These are phyloP conservation scores for Agrochola circellaris DNA, from an alignment of 2,888 invertebrate species.

Conservation along the genomic window DNA sequence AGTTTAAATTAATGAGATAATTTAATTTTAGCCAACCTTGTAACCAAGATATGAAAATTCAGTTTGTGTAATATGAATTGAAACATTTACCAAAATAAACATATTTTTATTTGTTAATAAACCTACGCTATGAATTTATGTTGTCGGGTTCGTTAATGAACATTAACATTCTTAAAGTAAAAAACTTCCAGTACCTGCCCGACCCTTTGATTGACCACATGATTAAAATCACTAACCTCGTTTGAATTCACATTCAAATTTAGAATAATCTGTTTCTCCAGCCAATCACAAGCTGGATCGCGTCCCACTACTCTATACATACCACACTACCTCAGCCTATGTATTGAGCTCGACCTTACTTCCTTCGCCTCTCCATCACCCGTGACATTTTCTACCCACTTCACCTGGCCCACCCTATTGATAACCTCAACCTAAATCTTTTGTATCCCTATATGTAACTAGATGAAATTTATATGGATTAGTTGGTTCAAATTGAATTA, in stretches of 20 bases:
- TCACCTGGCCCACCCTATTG: slow-evolving; percentile 43
- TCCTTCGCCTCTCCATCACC: slow-evolving; percentile 51
- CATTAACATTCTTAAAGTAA: not conserved
- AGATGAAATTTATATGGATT: slow-evolving; percentile 7
- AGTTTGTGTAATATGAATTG: not conserved
- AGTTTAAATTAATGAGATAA: slow-evolving; percentile 15
- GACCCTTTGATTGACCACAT: not conserved
- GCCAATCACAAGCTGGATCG: slow-evolving; percentile 22
- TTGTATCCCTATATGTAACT: slow-evolving; percentile 34
- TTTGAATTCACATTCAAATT: slow-evolving; percentile 8
- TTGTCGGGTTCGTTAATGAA: not conserved
- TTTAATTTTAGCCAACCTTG: not conserved
- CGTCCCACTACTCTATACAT: slow-evolving; percentile 24
- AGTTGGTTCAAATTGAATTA: not conserved
- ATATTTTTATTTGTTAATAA: not conserved
- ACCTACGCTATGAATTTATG: no score
- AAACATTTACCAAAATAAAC: not conserved
- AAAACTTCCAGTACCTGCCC: not conserved
- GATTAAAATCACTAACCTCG: not conserved
- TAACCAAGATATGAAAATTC: slow-evolving; percentile 5
- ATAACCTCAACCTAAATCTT: slow-evolving; percentile 58
- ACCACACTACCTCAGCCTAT: slow-evolving; percentile 19
- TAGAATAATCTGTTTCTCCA: slow-evolving; percentile 17
- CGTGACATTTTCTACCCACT: slow-evolving; percentile 54
- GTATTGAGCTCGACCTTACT: slow-evolving; percentile 33